Evolutionary conservation across 1,140 invertebrate species (phyloP).

Genomic region (Telenomus remus): DNA sequence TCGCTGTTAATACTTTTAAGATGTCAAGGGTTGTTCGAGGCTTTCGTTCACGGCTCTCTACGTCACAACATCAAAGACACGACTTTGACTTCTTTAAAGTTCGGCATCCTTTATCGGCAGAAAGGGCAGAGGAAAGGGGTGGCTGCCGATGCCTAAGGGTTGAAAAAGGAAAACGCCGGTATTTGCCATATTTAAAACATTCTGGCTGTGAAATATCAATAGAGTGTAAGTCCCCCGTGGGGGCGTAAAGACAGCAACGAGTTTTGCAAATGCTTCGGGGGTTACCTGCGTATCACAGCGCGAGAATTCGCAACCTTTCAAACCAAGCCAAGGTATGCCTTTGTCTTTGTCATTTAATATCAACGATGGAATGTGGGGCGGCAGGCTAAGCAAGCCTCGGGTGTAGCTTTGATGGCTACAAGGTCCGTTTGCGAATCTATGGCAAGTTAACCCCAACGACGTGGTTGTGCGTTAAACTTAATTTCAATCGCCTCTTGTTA

Average conservation of each 20-base stretch:
- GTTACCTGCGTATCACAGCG: constrained; percentile 64
- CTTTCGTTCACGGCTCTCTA: constrained; percentile 52
- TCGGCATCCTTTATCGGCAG: constrained; percentile 62
- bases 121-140: constrained; percentile 24
- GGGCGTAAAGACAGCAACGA: constrained; percentile 51
- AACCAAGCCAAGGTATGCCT: constrained; percentile 70
- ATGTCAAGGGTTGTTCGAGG: constrained; percentile 56
- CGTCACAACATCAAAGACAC: constrained; percentile 65
- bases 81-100: constrained; percentile 61
- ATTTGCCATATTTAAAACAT: constrained; percentile 72
- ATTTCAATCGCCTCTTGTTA: constrained; percentile 56
- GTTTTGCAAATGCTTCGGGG: constrained; percentile 66
- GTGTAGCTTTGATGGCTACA: constrained; percentile 73
- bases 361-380: constrained; percentile 72
- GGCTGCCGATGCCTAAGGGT: constrained; percentile 34
- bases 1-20: constrained; percentile 64
- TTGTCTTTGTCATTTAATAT: constrained; percentile 77
- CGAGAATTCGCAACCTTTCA: constrained; percentile 72
- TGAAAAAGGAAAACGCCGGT: constrained; percentile 51
- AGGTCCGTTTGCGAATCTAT: constrained; percentile 70
- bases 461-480: constrained; percentile 45
- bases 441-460: constrained; percentile 61
- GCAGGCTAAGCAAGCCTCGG: constrained; percentile 71
- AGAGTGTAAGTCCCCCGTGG: constrained; percentile 56
- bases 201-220: constrained; percentile 72